phyloP scores from a whole-genome alignment of 2,113 vertebrate species.

The Heterocephalus glaber region DNA sequence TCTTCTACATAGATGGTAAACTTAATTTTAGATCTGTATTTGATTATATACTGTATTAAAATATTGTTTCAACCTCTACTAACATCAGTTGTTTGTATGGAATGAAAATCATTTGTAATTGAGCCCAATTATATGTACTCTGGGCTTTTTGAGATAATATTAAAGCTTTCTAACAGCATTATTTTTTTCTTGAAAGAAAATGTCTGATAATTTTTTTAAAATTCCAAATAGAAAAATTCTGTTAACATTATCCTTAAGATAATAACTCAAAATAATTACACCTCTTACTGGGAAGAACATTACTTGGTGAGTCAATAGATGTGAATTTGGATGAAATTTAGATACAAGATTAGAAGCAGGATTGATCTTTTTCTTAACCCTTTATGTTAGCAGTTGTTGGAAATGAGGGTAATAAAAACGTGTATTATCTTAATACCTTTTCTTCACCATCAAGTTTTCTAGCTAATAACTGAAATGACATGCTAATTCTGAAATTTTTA shows the following conservation, averaged over 20 bases:
- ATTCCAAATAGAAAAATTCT: constrained; percentile 26
- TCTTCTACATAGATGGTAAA: neutral
- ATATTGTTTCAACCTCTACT: neutral
- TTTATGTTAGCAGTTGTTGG: constrained; percentile 45
- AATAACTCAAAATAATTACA: constrained; percentile 49
- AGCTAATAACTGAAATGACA: constrained; percentile 14
- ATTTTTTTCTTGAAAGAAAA: neutral
- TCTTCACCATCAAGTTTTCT: neutral
- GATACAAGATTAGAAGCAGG: neutral
- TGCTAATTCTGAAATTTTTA: neutral
- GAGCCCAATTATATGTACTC: neutral
- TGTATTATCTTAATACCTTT: neutral
- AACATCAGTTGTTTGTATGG: constrained; percentile 19
- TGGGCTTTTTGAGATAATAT: neutral
- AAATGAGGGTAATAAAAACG: neutral
- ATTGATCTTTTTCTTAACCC: constrained; percentile 46
- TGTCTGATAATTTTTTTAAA: neutral
- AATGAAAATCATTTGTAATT: neutral
- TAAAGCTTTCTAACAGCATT: neutral
- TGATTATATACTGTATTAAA: neutral
- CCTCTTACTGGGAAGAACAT: constrained; percentile 14
- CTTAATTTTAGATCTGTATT: neutral
- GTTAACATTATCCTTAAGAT: neutral
- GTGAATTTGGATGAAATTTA: constrained; percentile 51
- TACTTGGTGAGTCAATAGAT: constrained; percentile 41